These are phyloP conservation scores for Dryobates pubescens DNA, from an alignment of 2,797 vertebrate species.

Conservation along the genomic window DNA sequence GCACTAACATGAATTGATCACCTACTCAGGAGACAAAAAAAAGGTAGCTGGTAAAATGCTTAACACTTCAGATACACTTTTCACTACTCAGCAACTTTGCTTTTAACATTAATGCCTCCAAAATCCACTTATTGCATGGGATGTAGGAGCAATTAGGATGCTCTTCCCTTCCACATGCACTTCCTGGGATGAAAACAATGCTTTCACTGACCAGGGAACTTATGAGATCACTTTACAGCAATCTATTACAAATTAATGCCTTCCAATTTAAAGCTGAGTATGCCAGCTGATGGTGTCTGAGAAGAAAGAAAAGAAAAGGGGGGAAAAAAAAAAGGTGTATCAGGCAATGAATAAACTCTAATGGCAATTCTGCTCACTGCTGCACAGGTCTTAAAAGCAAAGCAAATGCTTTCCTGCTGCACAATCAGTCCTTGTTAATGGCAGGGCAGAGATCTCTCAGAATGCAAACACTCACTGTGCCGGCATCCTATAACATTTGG, in stretches of 20 bases:
- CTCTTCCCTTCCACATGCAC: background rate
- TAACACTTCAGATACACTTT: background rate
- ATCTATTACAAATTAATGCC: background rate
- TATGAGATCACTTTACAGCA: background rate
- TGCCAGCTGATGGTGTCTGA: background rate
- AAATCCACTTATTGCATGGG: background rate
- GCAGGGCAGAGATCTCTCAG: slow-evolving; percentile 38
- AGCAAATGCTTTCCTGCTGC: background rate
- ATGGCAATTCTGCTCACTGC: background rate
- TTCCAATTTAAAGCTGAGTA: background rate
- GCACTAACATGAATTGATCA: background rate
- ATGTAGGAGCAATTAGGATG: background rate
- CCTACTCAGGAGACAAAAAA: background rate
- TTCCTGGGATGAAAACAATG: background rate
- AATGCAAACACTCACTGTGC: slow-evolving; percentile 13
- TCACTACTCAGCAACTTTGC: background rate
- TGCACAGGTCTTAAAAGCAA: background rate
- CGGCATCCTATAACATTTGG: background rate
- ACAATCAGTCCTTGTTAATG: slow-evolving; percentile 61
- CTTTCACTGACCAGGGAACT: background rate
- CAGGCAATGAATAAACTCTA: background rate
- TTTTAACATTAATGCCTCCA: background rate
- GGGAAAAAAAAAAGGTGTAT: background rate
- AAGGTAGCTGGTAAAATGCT: background rate
- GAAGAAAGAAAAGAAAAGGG: background rate